Conservation (phyloP, 2,797 vertebrate species). For the Pseudomugil gertrudae region DNA sequence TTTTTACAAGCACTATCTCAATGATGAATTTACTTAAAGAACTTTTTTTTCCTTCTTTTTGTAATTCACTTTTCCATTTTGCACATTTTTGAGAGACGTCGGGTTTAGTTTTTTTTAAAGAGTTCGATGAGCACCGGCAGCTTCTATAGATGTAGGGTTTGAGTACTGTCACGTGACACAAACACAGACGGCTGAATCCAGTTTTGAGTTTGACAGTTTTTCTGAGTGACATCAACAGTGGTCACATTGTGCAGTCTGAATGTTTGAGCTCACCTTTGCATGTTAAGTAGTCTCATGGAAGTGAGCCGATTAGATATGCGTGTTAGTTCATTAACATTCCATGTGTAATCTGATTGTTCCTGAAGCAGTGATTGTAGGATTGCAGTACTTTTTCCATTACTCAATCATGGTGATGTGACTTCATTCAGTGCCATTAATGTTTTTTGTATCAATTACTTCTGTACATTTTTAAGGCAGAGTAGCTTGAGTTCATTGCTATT, state of each 20-base stretch:
- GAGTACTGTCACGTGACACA: conserved; percentile 81
- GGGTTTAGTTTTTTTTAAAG: conserved; percentile 68
- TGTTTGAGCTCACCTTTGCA: conserved; percentile 88
- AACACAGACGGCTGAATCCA: conserved; percentile 84
- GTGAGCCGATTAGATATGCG: conserved; percentile 82
- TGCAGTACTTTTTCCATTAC: conserved; percentile 85
- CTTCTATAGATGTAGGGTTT: conserved; percentile 86
- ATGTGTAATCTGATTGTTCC: conserved; percentile 89
- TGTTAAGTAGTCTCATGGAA: conserved; percentile 88
- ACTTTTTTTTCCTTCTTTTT: conserved; percentile 28
- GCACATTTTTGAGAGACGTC: conserved; percentile 87
- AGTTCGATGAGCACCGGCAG: conserved; percentile 87
- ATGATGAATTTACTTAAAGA: conserved; percentile 76
- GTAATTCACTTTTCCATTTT: conserved; percentile 87
- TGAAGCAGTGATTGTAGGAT: conserved; percentile 95
- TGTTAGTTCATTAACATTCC: conserved; percentile 93
- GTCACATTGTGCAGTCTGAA: conserved; percentile 88
- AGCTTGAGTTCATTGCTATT: conserved; percentile 49
- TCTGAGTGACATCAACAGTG: conserved; percentile 78
- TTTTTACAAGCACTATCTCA: conserved; percentile 86
- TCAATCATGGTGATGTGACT: conserved; percentile 89
- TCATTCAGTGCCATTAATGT: conserved; percentile 92
- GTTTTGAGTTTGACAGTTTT: conserved; percentile 43
- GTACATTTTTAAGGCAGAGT: conserved; percentile 58
- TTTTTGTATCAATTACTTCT: conserved; percentile 68